Evolutionary conservation across 2,797 vertebrate species (phyloP).

Genomic region (Capromys pilorides): DNA sequence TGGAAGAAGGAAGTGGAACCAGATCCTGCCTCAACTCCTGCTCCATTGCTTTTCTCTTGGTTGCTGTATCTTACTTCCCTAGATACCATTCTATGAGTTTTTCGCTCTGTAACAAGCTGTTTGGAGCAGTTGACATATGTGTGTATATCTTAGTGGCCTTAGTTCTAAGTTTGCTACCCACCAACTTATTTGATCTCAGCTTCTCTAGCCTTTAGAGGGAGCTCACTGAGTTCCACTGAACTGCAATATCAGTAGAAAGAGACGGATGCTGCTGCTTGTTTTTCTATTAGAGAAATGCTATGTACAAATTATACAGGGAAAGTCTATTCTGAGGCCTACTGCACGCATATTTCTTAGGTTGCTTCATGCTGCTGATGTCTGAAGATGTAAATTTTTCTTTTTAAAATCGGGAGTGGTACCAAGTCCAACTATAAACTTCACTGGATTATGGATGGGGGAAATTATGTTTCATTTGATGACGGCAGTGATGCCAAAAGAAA

Average conservation of each 20-base stretch:
- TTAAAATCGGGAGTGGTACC: conserved; percentile 66
- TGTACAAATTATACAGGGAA: conserved; percentile 52
- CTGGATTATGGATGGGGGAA: conserved; percentile 75
- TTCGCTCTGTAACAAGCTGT: accelerated
- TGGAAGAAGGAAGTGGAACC: background rate
- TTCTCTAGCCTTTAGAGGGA: background rate
- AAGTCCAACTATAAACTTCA: conserved; percentile 76
- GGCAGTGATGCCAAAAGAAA: conserved; percentile 67
- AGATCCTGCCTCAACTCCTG: background rate
- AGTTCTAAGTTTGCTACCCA: background rate
- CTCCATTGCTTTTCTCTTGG: background rate
- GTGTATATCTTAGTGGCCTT: background rate
- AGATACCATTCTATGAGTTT: background rate
- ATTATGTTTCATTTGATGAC: conserved; percentile 72
- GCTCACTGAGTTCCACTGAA: conserved; percentile 38
- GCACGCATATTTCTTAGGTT: conserved; percentile 64
- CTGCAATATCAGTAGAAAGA: conserved; percentile 49
- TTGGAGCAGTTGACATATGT: background rate
- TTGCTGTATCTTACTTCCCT: background rate
- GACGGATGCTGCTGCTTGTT: conserved; percentile 26
- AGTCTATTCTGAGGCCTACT: conserved; percentile 57
- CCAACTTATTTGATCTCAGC: background rate
- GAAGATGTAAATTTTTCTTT: conserved; percentile 70
- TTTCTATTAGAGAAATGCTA: conserved; percentile 60
- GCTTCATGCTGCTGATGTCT: conserved; percentile 51